phyloP scores from a whole-genome alignment of 2,113 vertebrate species.

The Eublepharis macularius region DNA sequence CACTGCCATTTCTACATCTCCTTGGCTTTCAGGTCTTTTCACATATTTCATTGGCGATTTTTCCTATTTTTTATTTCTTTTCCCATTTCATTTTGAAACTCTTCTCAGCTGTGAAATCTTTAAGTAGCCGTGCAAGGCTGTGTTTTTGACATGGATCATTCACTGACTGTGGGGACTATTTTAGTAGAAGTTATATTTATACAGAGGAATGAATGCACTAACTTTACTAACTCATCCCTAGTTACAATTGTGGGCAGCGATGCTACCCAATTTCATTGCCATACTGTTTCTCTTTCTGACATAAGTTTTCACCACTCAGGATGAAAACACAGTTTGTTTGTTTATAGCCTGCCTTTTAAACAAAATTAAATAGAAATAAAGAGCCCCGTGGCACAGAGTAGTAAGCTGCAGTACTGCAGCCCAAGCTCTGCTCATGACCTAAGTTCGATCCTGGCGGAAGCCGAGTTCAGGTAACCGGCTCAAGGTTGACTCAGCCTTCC shows the following conservation, averaged over 20 bases:
- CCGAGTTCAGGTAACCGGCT: too few species aligned
- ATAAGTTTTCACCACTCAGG: too few species aligned
- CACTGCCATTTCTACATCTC: background rate
- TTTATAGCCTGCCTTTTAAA: too few species aligned
- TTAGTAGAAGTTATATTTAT: background rate
- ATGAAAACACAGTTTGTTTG: too few species aligned
- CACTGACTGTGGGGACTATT: background rate
- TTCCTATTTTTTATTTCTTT: slow-evolving; percentile 19
- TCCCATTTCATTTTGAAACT: slow-evolving; percentile 16
- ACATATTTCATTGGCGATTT: slow-evolving; percentile 16
- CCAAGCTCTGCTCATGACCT: too few species aligned
- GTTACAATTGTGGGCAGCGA: background rate
- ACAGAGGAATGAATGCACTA: slow-evolving; percentile 13
- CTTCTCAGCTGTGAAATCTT: slow-evolving; percentile 35
- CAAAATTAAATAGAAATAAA: too few species aligned
- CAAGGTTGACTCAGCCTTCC: too few species aligned
- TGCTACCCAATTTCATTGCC: too few species aligned
- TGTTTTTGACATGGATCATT: slow-evolving; percentile 28
- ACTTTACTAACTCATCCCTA: background rate
- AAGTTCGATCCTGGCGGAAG: too few species aligned
- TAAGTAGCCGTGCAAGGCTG: background rate
- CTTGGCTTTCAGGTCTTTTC: slow-evolving; percentile 26
- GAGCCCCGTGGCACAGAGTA: too few species aligned
- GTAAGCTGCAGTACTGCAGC: too few species aligned
- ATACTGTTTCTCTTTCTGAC: too few species aligned